phyloP scores from a whole-genome alignment of 2,888 invertebrate genomes.

The Alloscopus bannaensis region DNA sequence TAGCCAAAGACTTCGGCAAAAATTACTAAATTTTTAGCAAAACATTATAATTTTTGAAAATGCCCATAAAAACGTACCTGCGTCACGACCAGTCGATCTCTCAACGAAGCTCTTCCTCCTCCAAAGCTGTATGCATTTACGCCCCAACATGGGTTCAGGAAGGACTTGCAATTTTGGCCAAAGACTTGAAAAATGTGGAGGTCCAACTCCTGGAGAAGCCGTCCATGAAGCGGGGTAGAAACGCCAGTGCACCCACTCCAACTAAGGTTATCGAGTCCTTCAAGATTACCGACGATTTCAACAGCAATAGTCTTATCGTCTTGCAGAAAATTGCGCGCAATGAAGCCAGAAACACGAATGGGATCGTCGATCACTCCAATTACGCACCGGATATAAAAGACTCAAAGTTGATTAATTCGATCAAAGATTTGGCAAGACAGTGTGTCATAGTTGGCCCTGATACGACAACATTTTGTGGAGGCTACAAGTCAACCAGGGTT shows the following conservation, averaged over 20 bases:
- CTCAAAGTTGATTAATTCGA: slow-evolving; percentile 30
- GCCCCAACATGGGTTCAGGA: slow-evolving; percentile 59
- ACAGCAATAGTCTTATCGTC: slow-evolving; percentile 10
- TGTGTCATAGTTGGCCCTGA: slow-evolving; percentile 58
- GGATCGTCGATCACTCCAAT: slow-evolving; percentile 15
- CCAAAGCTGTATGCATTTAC: slow-evolving; percentile 35
- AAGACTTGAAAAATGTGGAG: slow-evolving; percentile 19
- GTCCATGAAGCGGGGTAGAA: slow-evolving; percentile 12
- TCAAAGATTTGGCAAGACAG: slow-evolving; percentile 61
- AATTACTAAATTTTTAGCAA: too few relatives aligned
- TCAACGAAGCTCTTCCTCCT: slow-evolving; percentile 16
- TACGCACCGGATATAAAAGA: slow-evolving; percentile 49
- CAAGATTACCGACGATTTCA: slow-evolving; percentile 19
- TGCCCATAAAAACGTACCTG: slow-evolving; percentile 50
- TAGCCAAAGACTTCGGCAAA: too few relatives aligned
- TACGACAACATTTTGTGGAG: slow-evolving; percentile 57
- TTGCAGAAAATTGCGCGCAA: slow-evolving; percentile 57
- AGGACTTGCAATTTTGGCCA: slow-evolving; percentile 40
- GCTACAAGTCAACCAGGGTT: slow-evolving; percentile 34
- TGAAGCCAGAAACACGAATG: slow-evolving; percentile 52
- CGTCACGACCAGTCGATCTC: slow-evolving; percentile 38
- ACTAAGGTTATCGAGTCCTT: not conserved
- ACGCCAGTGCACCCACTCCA: not conserved
- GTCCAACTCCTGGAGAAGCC: slow-evolving; percentile 42
- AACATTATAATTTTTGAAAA: too few relatives aligned